Conservation (phyloP, 1,140 invertebrate genomes). For the Temnothorax curvispinosus region DNA sequence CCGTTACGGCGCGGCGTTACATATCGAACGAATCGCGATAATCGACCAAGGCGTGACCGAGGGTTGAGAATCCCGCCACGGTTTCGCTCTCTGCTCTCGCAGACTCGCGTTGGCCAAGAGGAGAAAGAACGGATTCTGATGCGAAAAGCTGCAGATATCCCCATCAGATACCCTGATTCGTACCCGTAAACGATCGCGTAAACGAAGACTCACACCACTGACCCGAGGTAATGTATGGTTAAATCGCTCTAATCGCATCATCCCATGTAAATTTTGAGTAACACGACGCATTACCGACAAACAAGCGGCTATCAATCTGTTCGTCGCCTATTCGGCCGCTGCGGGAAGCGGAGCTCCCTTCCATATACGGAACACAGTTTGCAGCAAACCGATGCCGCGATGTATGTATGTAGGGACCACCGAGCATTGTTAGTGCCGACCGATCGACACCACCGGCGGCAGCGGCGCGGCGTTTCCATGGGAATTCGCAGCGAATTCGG, state of each 20-base stretch:
- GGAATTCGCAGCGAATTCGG: constrained; percentile 55
- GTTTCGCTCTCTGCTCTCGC: neutral
- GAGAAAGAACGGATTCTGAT: neutral
- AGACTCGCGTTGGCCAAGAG: neutral
- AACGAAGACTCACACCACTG: neutral
- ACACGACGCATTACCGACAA: constrained; percentile 51
- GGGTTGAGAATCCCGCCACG: neutral
- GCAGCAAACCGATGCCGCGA: neutral
- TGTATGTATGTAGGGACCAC: constrained; percentile 41
- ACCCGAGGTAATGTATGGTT: neutral
- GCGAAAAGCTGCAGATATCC: neutral
- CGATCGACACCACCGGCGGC: constrained; percentile 47
- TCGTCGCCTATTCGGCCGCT: constrained; percentile 39
- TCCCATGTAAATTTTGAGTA: constrained; percentile 53
- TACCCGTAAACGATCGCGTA: neutral
- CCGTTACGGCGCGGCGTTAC: neutral
- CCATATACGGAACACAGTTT: constrained; percentile 46
- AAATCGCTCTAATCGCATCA: neutral
- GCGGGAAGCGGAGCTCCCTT: constrained; percentile 14
- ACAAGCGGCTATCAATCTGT: constrained; percentile 50
- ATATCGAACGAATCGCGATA: constrained; percentile 40
- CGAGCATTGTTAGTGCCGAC: constrained; percentile 56
- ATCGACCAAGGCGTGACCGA: constrained; percentile 12
- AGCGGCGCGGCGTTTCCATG: constrained; percentile 54
- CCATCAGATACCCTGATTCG: neutral